phyloP scores from a whole-genome alignment of 2,888 invertebrate species.

The Brachylomia viminalis region DNA sequence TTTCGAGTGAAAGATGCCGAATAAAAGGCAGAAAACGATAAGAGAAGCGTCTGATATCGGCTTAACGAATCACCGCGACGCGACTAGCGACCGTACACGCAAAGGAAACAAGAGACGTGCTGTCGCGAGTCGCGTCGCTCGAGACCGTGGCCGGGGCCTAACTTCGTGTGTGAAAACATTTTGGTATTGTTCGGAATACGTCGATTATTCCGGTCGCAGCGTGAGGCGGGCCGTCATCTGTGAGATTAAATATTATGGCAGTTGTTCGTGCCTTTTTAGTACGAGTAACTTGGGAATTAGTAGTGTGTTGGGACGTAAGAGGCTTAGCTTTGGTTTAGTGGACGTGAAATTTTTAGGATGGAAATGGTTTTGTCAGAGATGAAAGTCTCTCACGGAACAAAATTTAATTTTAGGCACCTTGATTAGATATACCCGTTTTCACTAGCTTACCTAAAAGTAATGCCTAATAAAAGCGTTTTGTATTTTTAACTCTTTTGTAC shows the following conservation, averaged over 20 bases:
- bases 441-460: too few species aligned
- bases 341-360: neutral
- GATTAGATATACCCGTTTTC: too few species aligned
- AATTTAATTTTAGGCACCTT: too few species aligned
- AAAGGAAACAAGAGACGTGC: neutral
- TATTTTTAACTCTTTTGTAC: too few species aligned
- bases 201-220: constrained; percentile 25
- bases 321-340: neutral
- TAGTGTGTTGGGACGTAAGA: constrained; percentile 17
- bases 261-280: constrained; percentile 3
- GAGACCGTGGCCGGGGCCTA: neutral
- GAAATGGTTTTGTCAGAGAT: neutral
- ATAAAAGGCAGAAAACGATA: neutral
- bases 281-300: constrained; percentile 1
- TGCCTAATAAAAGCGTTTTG: too few species aligned
- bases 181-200: constrained; percentile 25
- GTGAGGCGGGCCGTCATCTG: constrained; percentile 2
- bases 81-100: neutral
- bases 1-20: neutral
- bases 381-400: neutral
- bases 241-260: constrained; percentile 28
- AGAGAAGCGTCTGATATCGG: neutral
- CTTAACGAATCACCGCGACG: neutral
- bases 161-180: constrained; percentile 13
- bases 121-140: neutral